Conservation (phyloP, 2,888 invertebrate genomes). For the Cheilosia urbana region DNA sequence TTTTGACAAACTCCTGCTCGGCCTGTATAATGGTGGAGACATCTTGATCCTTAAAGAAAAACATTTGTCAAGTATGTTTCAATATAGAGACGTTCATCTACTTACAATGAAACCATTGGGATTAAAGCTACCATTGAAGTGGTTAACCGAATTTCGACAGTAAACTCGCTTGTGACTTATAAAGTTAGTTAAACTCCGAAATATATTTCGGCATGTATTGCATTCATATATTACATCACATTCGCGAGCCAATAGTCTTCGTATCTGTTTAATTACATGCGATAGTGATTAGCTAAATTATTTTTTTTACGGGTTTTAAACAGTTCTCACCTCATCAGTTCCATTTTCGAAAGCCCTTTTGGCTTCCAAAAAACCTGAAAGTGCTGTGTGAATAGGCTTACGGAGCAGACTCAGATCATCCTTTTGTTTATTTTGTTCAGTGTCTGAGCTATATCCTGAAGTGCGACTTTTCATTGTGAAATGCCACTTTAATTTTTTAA, state of each 20-base stretch:
- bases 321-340: conserved; percentile 88
- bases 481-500: not conserved
- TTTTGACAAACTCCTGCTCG: conserved; percentile 83
- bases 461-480: conserved; percentile 75
- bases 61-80: conserved; percentile 3
- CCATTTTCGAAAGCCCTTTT: conserved; percentile 89
- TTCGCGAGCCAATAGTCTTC: conserved; percentile 90
- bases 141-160: conserved; percentile 87
- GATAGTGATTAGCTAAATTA: too few relatives aligned
- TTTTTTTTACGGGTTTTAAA: not conserved
- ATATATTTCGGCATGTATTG: conserved; percentile 93
- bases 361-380: conserved; percentile 89
- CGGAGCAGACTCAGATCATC: conserved; percentile 86
- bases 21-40: conserved; percentile 84
- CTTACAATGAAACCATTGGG: conserved; percentile 82
- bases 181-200: conserved; percentile 94
- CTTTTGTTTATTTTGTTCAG: conserved; percentile 82
- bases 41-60: conserved; percentile 83
- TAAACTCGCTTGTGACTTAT: conserved; percentile 94
- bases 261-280: conserved; percentile 85
- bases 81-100: not conserved
- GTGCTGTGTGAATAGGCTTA: conserved; percentile 88
- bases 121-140: conserved; percentile 84
- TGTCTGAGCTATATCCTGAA: conserved; percentile 80
- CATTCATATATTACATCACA: conserved; percentile 96